These are phyloP conservation scores for Trypoxylus dichotomus DNA, from an alignment of 1,140 invertebrate species.

Conservation along the genomic window DNA sequence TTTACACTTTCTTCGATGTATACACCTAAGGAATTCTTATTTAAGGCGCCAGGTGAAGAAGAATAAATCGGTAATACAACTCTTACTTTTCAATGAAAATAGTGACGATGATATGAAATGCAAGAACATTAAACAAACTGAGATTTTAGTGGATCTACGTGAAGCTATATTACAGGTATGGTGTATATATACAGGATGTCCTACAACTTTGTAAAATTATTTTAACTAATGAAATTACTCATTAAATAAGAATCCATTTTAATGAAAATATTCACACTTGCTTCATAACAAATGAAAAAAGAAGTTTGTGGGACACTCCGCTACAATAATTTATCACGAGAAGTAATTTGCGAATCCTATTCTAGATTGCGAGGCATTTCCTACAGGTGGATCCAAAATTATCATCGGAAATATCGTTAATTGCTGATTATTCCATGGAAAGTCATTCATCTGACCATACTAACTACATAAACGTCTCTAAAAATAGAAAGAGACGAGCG, in stretches of 20 bases:
- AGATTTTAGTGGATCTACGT: constrained; percentile 93
- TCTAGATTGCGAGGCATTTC: constrained; percentile 86
- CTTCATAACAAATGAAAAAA: too few relatives aligned
- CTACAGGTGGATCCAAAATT: constrained; percentile 77
- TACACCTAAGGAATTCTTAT: constrained; percentile 30
- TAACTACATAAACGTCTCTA: constrained; percentile 88
- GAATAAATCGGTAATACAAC: constrained; percentile 87
- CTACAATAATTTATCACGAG: not conserved
- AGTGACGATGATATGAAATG: constrained; percentile 84
- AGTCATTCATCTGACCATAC: constrained; percentile 93
- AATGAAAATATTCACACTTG: too few relatives aligned
- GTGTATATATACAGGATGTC: not conserved
- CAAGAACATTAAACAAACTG: constrained; percentile 95
- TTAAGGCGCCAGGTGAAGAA: constrained; percentile 83
- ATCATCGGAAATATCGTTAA: constrained; percentile 70
- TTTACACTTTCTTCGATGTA: not conserved
- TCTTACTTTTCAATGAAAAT: constrained; percentile 82
- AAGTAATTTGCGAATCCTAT: constrained; percentile 46
- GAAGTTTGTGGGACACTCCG: too few relatives aligned
- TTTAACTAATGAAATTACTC: too few relatives aligned
- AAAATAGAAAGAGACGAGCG: constrained; percentile 84
- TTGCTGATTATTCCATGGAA: constrained; percentile 94
- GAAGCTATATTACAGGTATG: constrained; percentile 84
- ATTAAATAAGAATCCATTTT: too few relatives aligned
- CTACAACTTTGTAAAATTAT: not conserved